Conservation (phyloP, 1,140 invertebrate genomes). For the Heterodera carotae region DNA sequence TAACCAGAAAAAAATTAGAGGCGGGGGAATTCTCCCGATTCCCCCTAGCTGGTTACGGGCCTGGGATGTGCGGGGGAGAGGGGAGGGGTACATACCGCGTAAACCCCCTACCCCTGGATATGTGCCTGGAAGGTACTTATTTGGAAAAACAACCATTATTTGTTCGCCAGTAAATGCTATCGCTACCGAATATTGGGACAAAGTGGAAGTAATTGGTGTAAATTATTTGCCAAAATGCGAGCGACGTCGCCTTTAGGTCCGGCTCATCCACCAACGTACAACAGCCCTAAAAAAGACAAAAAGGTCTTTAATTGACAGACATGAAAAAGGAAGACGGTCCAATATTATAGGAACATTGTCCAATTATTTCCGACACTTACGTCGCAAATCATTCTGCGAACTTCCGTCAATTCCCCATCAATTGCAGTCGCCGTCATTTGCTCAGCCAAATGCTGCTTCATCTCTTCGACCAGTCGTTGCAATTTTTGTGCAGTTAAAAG, state of each 20-base stretch:
- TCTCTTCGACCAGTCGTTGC: not conserved
- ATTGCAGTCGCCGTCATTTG: not conserved
- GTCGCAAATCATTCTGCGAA: not conserved
- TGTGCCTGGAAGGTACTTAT: no score
- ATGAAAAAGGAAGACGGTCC: not conserved
- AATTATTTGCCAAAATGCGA: slow-evolving; percentile 15
- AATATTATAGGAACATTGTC: not conserved
- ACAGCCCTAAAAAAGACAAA: not conserved
- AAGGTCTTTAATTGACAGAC: no score
- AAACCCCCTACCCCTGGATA: no score
- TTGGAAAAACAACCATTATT: no score
- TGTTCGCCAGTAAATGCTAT: no score
- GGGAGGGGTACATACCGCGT: no score
- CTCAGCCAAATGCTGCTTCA: not conserved
- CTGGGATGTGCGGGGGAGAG: no score
- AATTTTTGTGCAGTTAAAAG: not conserved
- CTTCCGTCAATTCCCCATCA: not conserved
- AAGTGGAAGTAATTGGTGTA: slow-evolving; percentile 22
- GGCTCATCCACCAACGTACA: slow-evolving; percentile 20
- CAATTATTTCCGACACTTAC: not conserved
- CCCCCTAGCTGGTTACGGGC: no score
- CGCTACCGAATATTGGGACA: not conserved
- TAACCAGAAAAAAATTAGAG: no score
- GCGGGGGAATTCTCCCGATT: no score
- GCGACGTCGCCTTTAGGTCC: not conserved